Percentiles rank a stretch among this genome's conserved stretches.
These are phyloP conservation scores for Psix sp. DNA, from an alignment of 1,140 invertebrate species.

Conservation along the genomic window DNA sequence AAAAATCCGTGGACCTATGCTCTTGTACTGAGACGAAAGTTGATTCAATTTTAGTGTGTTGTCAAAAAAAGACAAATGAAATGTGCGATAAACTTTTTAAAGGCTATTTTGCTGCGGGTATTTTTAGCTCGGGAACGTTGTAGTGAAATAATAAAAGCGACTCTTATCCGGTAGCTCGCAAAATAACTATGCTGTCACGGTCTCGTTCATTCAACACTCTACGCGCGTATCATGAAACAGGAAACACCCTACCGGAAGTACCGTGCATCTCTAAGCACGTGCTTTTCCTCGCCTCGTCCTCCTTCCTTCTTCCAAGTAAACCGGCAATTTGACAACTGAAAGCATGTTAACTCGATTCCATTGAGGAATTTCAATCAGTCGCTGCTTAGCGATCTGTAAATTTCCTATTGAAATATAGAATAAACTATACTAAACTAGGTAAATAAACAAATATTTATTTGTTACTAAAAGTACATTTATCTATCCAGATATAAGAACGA, in stretches of 20 bases:
- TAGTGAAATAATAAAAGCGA: slow-evolving; percentile 32
- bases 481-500: too few species aligned
- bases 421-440: too few species aligned
- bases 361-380: background rate
- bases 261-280: slow-evolving; percentile 51
- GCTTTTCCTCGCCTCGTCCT: slow-evolving; percentile 33
- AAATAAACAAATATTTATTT: too few species aligned
- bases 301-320: background rate
- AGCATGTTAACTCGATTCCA: background rate
- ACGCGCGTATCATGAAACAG: slow-evolving; percentile 48
- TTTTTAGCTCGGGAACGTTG: slow-evolving; percentile 18
- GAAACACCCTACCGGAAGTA: slow-evolving; percentile 52
- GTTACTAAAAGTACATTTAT: too few species aligned
- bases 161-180: slow-evolving; percentile 28
- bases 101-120: slow-evolving; percentile 1
- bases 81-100: slow-evolving; percentile 11
- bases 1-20: too few species aligned
- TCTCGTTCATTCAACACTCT: slow-evolving; percentile 51
- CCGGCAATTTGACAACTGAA: slow-evolving; percentile 19
- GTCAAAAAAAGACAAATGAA: too few species aligned
- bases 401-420: too few species aligned
- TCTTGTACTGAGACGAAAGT: too few species aligned
- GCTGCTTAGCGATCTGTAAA: background rate
- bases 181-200: slow-evolving; percentile 46
- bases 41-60: too few species aligned